These are phyloP conservation scores for Notospermus geniculatus DNA, from an alignment of 1,140 invertebrate species.

Conservation along the genomic window DNA sequence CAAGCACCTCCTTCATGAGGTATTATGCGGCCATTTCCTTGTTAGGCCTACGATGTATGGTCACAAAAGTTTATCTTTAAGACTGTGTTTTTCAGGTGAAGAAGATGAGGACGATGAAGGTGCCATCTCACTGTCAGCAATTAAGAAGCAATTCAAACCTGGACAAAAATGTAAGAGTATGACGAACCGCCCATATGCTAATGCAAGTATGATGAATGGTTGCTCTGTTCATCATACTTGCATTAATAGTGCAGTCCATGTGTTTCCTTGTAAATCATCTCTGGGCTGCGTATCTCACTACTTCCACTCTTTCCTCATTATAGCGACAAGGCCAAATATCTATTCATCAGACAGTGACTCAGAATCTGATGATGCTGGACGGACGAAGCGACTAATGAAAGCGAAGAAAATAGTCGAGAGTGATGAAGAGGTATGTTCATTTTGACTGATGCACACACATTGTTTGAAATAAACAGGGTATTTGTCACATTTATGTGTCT, in stretches of 20 bases:
- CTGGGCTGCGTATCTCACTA: not conserved
- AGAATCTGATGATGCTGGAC: slow-evolving; percentile 75
- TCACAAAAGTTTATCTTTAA: not conserved
- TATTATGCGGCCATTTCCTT: no score
- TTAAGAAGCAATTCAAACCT: slow-evolving; percentile 89
- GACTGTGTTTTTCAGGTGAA: slow-evolving; percentile 32
- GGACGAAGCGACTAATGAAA: slow-evolving; percentile 73
- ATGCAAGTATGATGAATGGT: not conserved
- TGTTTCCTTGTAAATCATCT: not conserved
- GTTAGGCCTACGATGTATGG: not conserved
- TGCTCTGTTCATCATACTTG: not conserved
- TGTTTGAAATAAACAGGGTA: no score
- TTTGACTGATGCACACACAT: no score
- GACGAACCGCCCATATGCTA: not conserved
- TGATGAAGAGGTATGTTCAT: slow-evolving; percentile 65
- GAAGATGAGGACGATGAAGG: slow-evolving; percentile 80
- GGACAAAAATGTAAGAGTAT: slow-evolving; percentile 51
- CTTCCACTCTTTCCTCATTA: slow-evolving; percentile 10
- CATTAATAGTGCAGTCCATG: not conserved
- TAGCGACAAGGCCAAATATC: slow-evolving; percentile 61
- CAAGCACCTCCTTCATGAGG: no score
- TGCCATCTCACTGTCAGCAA: slow-evolving; percentile 88
- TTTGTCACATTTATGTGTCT: no score
- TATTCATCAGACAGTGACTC: slow-evolving; percentile 82
- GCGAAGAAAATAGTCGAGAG: slow-evolving; percentile 74